Evolutionary conservation across 2,888 invertebrate genomes (phyloP), one percentile per base, ranked within the genome.

Genomic region (Athalia rosae): DNA sequence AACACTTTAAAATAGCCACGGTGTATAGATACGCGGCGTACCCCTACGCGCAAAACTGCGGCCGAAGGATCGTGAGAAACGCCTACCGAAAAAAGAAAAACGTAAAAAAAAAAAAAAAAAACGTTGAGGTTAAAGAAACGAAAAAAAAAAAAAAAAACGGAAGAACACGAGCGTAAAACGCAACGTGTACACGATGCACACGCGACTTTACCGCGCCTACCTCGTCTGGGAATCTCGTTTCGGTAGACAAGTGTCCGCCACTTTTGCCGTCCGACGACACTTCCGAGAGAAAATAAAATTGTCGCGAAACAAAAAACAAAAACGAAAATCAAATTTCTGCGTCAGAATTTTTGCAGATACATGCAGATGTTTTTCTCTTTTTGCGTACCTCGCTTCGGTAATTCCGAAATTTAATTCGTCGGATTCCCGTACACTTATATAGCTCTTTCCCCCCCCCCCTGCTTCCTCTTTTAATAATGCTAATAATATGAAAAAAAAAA

Each of bases 1-100:
- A 86, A 86, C 86, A 86, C 86, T 88, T 86, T 87, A 89, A 89
- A 89, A 89, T 89, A 89, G 89, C 87, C 84, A 61, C 76, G 78
- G 78, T 77, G 78, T 28, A 28, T 28, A n/a, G n/a, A n/a, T n/a
- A 28, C 28, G n/a, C n/a, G n/a, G n/a, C 28, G 28, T 28, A 28
- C 28, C 28, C 28, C 28, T 28, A 28, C 28, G 28, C 28, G 28
- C 28, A 77, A 69, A 77, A n/a, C 56, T 71, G 48, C n/a, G n/a
- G n/a, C 61, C 8, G 48, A 59, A 56, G 53, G 62, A 78, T 76
- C 79, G 77, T 79, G 64, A 80, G 76, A 82, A 78, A 80, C 58
- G 77, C 80, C 76, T 81, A 78, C 78, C 77, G 79, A 80, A 77
- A 69, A 79, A 78, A n/a, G n/a, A n/a, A n/a, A n/a, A n/a, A n/a